A percentile compares a stretch with the other conserved stretches of the same genome.
phyloP scores from a whole-genome alignment of 2,797 vertebrate genomes.

The Podargus strigoides region DNA sequence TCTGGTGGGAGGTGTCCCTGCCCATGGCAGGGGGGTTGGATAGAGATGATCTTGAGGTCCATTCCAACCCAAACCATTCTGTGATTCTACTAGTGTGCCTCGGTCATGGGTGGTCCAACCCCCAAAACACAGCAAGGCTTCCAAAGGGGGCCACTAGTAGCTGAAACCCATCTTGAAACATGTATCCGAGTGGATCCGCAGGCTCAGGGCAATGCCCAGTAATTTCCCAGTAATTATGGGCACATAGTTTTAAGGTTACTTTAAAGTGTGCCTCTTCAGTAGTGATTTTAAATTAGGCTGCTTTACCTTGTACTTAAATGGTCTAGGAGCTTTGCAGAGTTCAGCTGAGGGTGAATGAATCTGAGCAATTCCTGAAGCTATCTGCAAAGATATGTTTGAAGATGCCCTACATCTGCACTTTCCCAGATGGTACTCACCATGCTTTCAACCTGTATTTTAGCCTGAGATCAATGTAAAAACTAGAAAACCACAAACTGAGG shows the following conservation, averaged over 20 bases:
- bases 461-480: not conserved
- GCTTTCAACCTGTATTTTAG: not conserved
- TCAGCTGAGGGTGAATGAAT: not conserved
- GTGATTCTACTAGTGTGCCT: not conserved
- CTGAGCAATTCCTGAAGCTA: not conserved
- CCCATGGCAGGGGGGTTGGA: too few relatives aligned
- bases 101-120: not conserved
- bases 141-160: not conserved
- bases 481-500: not conserved
- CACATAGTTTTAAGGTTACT: not conserved
- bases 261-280: not conserved
- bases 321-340: not conserved
- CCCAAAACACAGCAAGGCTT: not conserved
- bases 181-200: not conserved
- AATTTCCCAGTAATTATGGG: not conserved
- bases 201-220: not conserved
- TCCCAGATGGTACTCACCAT: not conserved
- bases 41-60: too few relatives aligned
- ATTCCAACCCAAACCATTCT: too few relatives aligned
- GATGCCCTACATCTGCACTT: not conserved
- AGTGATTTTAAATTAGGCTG: not conserved
- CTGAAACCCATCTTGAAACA: not conserved
- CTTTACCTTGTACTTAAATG: not conserved
- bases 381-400: not conserved
- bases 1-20: too few relatives aligned